A percentile compares a stretch with the other conserved stretches of the same genome.
phyloP scores from a whole-genome alignment of 2,113 vertebrate genomes.

The Butorides virescens region DNA sequence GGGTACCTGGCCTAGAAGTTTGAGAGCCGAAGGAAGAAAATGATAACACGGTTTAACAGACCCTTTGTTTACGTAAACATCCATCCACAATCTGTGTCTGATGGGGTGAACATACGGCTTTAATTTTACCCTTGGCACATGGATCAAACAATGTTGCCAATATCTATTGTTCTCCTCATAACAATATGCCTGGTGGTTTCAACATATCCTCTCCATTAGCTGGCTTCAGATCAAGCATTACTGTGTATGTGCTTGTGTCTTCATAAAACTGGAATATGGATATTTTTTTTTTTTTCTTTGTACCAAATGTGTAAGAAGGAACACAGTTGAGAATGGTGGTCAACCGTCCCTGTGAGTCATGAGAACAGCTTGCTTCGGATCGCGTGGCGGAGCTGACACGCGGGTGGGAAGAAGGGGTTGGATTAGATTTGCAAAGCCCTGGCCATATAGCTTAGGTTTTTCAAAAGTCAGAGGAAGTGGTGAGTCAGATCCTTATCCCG shows the following conservation, averaged over 20 bases:
- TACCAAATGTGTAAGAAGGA: slow-evolving; percentile 58
- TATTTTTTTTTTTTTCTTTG: slow-evolving; percentile 12
- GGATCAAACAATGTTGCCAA: slow-evolving; percentile 76
- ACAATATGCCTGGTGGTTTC: slow-evolving; percentile 75
- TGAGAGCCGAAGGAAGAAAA: slow-evolving; percentile 24
- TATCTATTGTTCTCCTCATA: slow-evolving; percentile 77
- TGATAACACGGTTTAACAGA: slow-evolving; percentile 37
- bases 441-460: not conserved
- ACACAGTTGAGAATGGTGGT: slow-evolving; percentile 37
- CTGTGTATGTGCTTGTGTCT: slow-evolving; percentile 66
- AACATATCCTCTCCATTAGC: slow-evolving; percentile 68
- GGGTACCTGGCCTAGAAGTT: slow-evolving; percentile 49
- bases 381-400: accelerated
- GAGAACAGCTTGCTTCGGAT: not conserved
- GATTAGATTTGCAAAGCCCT: not conserved
- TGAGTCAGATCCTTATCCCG: not conserved
- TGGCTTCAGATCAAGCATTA: slow-evolving; percentile 70
- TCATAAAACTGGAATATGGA: slow-evolving; percentile 58
- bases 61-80: slow-evolving; percentile 65
- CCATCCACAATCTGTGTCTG: slow-evolving; percentile 64
- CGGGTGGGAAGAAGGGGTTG: not conserved
- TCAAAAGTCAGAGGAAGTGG: slow-evolving; percentile 40
- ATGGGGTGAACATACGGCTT: slow-evolving; percentile 69
- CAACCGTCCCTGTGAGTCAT: slow-evolving; percentile 11
- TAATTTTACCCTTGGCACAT: slow-evolving; percentile 76